Base-by-base conservation (phyloP, 2,113 vertebrate genomes). In the Halcyon senegalensis region DNA sequence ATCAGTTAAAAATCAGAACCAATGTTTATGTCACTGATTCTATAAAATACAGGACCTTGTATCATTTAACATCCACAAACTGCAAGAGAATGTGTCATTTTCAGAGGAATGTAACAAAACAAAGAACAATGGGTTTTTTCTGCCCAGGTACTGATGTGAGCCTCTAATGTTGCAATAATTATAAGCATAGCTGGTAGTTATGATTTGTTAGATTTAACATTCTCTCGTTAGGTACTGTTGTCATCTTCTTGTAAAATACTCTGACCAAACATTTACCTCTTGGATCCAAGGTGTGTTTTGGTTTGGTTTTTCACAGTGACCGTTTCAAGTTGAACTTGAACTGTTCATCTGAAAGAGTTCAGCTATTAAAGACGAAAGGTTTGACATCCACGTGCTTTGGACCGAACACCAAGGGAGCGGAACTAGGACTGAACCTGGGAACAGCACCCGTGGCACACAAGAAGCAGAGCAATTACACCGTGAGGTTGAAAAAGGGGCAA, bases 331-430 rank as follows among this genome's bases (percentile, higher is more conserved):
- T 3, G 5, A 93, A 55, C 35, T 68, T 24, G 3, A 76, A 82
- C 35, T 1, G 9, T 21, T 46, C 24, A 33, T 10, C 31, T 55
- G 31, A 89, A 89, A 64, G 39, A 35, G 6, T 53, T 53, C 13
- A 41, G 10, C 30, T 79, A 7, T 23, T 64, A 24, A 19, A 51
- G 18, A 7, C 20, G 56, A 24, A 21, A 51, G 18, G 39, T 24
- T 60, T 87, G 25, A 39, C 3, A 43, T 4, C 27, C 23, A 17
- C 2, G 0, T 3, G 27, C 48, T 84, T 53, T 15, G 46, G 55
- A 31, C 37, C 7, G 37, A 56, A 69, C 12, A 20, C 5, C 2
- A 0, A 0, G 18, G n/a, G 12, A 58, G 35, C 6, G 1, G n/a
- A 87, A 64, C 25, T 30, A 37, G 27, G 35, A 13, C 5, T 19